Conservation (phyloP, 2,888 invertebrate genomes). For the Polyploca ridens region DNA sequence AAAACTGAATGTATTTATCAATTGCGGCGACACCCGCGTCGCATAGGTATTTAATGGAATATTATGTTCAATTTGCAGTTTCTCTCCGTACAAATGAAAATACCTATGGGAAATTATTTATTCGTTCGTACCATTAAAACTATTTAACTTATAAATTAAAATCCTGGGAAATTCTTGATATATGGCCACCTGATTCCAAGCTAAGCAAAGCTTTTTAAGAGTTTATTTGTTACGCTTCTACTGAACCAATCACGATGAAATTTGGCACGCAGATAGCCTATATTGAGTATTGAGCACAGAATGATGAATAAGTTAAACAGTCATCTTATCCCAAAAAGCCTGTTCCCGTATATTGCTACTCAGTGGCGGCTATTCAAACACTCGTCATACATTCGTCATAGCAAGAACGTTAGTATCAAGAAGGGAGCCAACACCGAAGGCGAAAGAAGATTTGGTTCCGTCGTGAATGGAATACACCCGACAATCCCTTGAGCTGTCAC, state of each 20-base stretch:
- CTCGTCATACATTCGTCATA: slow-evolving; percentile 56
- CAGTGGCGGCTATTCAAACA: slow-evolving; percentile 47
- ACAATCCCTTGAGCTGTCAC: slow-evolving; percentile 71
- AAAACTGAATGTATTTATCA: background rate
- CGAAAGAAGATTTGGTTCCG: slow-evolving; percentile 74
- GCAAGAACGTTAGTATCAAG: slow-evolving; percentile 51
- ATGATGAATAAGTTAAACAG: slow-evolving; percentile 39
- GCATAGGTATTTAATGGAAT: background rate
- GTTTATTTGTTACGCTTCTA: no score
- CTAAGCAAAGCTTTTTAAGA: no score
- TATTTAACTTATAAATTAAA: no score
- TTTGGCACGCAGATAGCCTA: no score
- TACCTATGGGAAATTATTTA: background rate
- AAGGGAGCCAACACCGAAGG: slow-evolving; percentile 55
- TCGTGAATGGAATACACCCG: slow-evolving; percentile 64
- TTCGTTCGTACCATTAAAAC: background rate
- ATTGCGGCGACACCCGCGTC: background rate
- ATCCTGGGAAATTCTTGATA: no score
- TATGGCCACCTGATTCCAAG: no score
- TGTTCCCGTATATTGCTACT: slow-evolving; percentile 31
- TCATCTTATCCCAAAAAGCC: slow-evolving; percentile 32
- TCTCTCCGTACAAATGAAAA: background rate
- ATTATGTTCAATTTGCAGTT: background rate
- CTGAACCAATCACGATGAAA: no score
- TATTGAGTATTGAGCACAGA: no score